Evolutionary conservation across 2,888 invertebrate species (phyloP), one percentile per base, ranked within the genome.

Genomic region (Nycteola revayana): DNA sequence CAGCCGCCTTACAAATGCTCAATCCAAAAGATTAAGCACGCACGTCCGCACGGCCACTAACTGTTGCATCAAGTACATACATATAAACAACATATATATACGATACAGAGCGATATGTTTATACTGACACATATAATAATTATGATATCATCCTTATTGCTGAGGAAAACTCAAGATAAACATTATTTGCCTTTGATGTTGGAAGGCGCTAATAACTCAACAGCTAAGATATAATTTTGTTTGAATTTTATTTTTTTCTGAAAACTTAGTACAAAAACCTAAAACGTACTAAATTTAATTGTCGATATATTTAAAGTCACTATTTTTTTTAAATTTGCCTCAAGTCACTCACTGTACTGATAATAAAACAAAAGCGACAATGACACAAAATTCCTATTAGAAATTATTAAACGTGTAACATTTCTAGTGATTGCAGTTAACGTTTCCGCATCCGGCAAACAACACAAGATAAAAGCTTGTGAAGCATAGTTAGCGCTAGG

Each of bases 21-120:
- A 66, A 65, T 69, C 64, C 50, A 60, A 52, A 58, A 84, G 83
- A 86, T 87, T 84, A 80, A 80, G 82, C 80, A 85, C 84, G 71
- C 64, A 63, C 49, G 49, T 43, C 42, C 7, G 59, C 45, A 10
- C 49, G 50, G 65, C 66, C 55, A n/a, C 2, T 53, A 66, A 70
- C 62, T 60, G 55, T 54, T 52, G 57, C 47, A 58, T 38, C 48
- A 38, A 41, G 47, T 42, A 49, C 47, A 41, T 38, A 42, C 38
- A 28, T 21, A 34, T 10, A 33, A 43, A 22, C n/a, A n/a, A n/a
- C n/a, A n/a, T n/a, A 26, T 36, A 28, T 30, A 24, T 28, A 20
- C 20, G 5, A 14, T 14, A 14, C 7, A 5, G 21, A 5, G n/a
- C 30, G 42, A 35, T 51, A 36, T 59, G 53, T 57, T 54, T 59